Conservation (phyloP, 2,888 invertebrate genomes). For the Salticus scenicus region DNA sequence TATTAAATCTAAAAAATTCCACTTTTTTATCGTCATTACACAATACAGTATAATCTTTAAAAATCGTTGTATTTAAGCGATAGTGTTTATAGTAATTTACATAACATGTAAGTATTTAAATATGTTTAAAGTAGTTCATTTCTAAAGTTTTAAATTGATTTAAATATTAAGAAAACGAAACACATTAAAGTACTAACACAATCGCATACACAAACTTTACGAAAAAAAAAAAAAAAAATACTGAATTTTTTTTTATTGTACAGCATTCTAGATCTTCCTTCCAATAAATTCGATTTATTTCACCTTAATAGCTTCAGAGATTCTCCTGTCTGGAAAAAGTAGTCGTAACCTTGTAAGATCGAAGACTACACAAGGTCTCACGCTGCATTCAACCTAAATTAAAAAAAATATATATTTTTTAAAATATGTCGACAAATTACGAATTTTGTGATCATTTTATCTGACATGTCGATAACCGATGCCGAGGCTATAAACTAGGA, state of each 20-base stretch:
- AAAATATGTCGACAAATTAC: slow-evolving; percentile 62
- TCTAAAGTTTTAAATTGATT: too few relatives aligned
- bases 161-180: too few relatives aligned
- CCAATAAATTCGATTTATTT: not conserved
- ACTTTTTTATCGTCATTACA: too few relatives aligned
- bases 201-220: too few relatives aligned
- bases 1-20: too few relatives aligned
- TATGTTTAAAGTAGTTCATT: too few relatives aligned
- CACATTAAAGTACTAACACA: too few relatives aligned
- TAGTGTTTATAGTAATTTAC: too few relatives aligned
- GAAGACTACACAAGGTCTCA: not conserved
- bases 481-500: slow-evolving; percentile 63
- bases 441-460: slow-evolving; percentile 67
- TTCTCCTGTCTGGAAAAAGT: not conserved
- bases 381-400: slow-evolving; percentile 28
- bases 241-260: not conserved
- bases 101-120: too few relatives aligned
- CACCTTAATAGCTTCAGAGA: not conserved
- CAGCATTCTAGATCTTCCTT: not conserved
- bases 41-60: too few relatives aligned
- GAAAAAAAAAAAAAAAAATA: not conserved
- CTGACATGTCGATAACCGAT: slow-evolving; percentile 65
- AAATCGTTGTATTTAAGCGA: too few relatives aligned
- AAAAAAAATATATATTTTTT: slow-evolving; percentile 40
- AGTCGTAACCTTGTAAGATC: not conserved